Evolutionary conservation across 2,888 invertebrate species (phyloP), one percentile per base, ranked within the genome.

Genomic region (Thysanoteuthis rhombus): DNA sequence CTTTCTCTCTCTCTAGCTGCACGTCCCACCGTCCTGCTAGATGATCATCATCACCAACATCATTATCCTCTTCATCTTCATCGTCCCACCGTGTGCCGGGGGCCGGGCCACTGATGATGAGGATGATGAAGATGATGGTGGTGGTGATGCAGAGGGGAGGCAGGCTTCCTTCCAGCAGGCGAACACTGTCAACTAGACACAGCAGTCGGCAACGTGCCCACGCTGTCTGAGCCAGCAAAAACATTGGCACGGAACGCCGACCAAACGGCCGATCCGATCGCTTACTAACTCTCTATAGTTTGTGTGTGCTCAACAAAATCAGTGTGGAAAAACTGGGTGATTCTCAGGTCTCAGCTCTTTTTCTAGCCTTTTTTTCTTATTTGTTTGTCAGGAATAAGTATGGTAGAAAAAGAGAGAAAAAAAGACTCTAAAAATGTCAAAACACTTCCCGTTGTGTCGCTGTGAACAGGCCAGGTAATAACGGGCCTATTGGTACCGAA

Each of bases 141-240:
- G 91, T 39, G 28, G 40, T 40, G 32, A 39, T 91, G 42, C 28
- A 40, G 91, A 36, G 12, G 40, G 42, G n/a, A n/a, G 75, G n/a
- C n/a, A 75, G 75, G 75, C 75, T 75, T 75, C 75, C 75, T 92
- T 92, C 92, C 92, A 93, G 93, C 58, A 93, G 45, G 93, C 93
- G 93, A 93, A 39, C 47, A 58, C 52, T 93, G 93, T 93, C 93
- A 93, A 93, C 93, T 58, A 93, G 52, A 93, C 75, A 75, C 93
- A 58, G 93, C 58, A 93, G 93, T 93, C 93, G 93, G 93, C 93
- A 93, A n/a, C 36, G 47, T 93, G 93, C 93, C 93, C 93, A 93
- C 38, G 36, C 58, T 52, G 93, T 58, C 93, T 38, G 93, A 93
- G 93, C 92, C 92, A 92, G 40, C 92, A 92, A 92, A 91, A 92